These are phyloP conservation scores for Columba janthina DNA, from an alignment of 2,113 vertebrate genomes.

Conservation along the genomic window DNA sequence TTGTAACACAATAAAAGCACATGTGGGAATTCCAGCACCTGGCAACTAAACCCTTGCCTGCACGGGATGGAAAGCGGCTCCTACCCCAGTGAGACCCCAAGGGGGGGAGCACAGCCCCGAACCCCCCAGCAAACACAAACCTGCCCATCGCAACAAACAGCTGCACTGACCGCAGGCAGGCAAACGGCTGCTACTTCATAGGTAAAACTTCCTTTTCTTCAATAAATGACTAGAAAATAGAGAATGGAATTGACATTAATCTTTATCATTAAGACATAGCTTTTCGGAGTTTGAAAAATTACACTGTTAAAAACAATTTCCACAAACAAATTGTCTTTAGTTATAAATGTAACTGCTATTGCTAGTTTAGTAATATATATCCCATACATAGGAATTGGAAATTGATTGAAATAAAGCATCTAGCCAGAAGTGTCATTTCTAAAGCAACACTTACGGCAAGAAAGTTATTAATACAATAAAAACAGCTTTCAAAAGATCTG, in stretches of 20 bases:
- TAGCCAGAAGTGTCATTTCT: background rate
- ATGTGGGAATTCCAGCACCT: background rate
- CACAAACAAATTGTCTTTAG: background rate
- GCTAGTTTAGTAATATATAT: background rate
- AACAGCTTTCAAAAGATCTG: background rate
- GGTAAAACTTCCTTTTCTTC: background rate
- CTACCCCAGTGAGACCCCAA: too few relatives aligned
- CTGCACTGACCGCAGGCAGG: too few relatives aligned
- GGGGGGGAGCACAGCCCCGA: background rate
- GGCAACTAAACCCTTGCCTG: background rate
- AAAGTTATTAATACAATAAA: background rate
- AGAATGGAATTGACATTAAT: background rate
- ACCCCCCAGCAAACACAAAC: too few relatives aligned
- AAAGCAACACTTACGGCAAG: background rate
- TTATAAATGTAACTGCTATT: background rate
- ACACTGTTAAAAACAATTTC: background rate
- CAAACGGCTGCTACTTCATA: background rate
- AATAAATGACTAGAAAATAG: background rate
- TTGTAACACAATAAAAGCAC: conserved; percentile 70
- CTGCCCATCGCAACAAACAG: too few relatives aligned
- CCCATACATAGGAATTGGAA: background rate
- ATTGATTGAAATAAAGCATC: background rate
- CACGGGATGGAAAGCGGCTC: accelerated
- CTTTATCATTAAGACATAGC: background rate
- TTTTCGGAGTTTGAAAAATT: background rate